Base-by-base conservation (phyloP, 2,113 vertebrate species). In the Chloropsis cyanopogon region DNA sequence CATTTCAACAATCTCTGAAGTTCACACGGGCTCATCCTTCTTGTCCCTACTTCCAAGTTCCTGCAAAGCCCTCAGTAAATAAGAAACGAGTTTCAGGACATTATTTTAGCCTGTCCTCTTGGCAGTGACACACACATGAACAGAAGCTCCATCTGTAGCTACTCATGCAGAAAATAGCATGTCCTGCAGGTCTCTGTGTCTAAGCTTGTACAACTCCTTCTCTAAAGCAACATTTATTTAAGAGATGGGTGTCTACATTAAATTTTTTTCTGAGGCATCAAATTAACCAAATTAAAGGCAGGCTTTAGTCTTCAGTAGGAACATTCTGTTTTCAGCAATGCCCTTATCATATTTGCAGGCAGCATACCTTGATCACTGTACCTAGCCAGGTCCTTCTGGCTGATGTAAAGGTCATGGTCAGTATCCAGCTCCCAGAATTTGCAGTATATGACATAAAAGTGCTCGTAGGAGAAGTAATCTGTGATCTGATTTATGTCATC, bases 371-470 rank as follows among this genome's bases (percentile, higher is more conserved):
- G 99, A 97, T 99, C 99, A 73, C 99, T 99, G 95, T 99, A 99
- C 94, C 98, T 98, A 46, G 98, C 98, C 86, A 99, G 98, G 97
- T 99, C 99, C 60, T 98, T 99, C 94, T 99, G 98, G 97, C 99
- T 99, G 84, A 99, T 99, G 95, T 99, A 99, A 86, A 99, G 98
- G 95, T 99, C 99, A 33, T 99, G 99, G 96, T 99, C 99, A 80
- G 98, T 98, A 97, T 99, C 99, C 97, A 99, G 97, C 97, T 99
- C 99, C 99, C 99, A 99, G 97, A 99, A 99, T 97, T 99, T 99
- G 98, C 99, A 99, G 96, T 99, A 99, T 98, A 99, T 99, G 82
- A 99, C 99, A 92, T 99, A 99, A 97, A 99, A 99, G 94, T 99
- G 99, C 94, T 99, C 99, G 3, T 99, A 99, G 86, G 99, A 99